Conservation (phyloP, 2,113 vertebrate species). For the Prionailurus bengalensis region DNA sequence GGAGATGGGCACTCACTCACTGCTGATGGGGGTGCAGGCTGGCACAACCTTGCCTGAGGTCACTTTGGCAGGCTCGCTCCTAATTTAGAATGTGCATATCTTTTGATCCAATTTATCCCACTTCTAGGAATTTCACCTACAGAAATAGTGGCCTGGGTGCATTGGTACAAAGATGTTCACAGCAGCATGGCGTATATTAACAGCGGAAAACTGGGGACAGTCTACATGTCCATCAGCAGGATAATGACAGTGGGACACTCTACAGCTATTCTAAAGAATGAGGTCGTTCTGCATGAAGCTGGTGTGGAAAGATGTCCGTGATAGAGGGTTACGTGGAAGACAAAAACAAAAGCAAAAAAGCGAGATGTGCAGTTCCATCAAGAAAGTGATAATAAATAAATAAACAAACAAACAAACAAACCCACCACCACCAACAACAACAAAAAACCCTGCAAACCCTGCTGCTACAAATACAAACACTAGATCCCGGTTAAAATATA, state of each 20-base stretch:
- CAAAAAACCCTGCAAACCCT: neutral
- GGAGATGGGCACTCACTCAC: conserved; percentile 13
- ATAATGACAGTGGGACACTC: neutral
- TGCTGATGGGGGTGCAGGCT: neutral
- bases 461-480: neutral
- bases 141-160: conserved; percentile 56
- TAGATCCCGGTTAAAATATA: neutral
- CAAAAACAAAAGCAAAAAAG: neutral
- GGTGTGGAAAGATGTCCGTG: neutral
- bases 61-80: conserved; percentile 75
- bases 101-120: conserved; percentile 77
- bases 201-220: neutral
- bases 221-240: neutral
- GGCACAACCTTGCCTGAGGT: conserved; percentile 70
- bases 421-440: neutral
- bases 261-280: conserved; percentile 12
- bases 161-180: neutral
- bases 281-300: neutral
- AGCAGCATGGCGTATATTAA: neutral
- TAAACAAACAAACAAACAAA: neutral
- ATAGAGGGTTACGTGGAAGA: neutral
- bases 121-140: conserved; percentile 81
- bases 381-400: neutral
- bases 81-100: conserved; percentile 72
- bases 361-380: neutral